These are phyloP conservation scores for Lacerta viridis DNA, from an alignment of 2,797 vertebrate genomes.

Conservation along the genomic window DNA sequence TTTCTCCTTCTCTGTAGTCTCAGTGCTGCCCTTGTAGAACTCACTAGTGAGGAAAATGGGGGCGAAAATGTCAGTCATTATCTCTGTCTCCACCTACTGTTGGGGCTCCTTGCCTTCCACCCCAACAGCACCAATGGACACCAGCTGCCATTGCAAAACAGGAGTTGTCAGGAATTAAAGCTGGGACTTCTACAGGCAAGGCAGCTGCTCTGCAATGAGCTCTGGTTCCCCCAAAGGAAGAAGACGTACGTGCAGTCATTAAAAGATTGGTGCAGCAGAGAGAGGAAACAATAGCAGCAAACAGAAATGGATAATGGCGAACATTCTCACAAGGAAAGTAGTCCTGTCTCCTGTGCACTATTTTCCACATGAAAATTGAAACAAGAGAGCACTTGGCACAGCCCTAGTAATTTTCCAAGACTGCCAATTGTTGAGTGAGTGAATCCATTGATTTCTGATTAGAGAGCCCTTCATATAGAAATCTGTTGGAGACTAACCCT, in stretches of 20 bases:
- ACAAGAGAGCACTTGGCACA: neutral
- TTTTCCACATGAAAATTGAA: constrained; percentile 22
- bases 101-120: too few relatives aligned
- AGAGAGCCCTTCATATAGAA: neutral
- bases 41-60: too few relatives aligned
- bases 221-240: neutral
- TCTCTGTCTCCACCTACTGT: too few relatives aligned
- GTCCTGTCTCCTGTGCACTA: neutral
- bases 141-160: too few relatives aligned
- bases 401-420: constrained; percentile 11
- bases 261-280: neutral
- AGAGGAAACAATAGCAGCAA: neutral
- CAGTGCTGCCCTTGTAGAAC: too few relatives aligned
- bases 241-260: neutral
- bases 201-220: neutral
- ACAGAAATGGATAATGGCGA: neutral
- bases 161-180: too few relatives aligned
- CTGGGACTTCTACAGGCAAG: too few relatives aligned
- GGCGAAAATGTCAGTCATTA: too few relatives aligned
- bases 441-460: constrained; percentile 11
- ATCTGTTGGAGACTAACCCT: constrained; percentile 7
- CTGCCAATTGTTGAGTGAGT: constrained; percentile 5
- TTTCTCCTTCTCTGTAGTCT: too few relatives aligned
- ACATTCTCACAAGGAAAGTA: neutral
- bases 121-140: too few relatives aligned